Percentiles rank a stretch among this genome's conserved stretches.
These are phyloP conservation scores for Myotis lucifugus DNA, from an alignment of 2,113 vertebrate genomes.

Conservation along the genomic window DNA sequence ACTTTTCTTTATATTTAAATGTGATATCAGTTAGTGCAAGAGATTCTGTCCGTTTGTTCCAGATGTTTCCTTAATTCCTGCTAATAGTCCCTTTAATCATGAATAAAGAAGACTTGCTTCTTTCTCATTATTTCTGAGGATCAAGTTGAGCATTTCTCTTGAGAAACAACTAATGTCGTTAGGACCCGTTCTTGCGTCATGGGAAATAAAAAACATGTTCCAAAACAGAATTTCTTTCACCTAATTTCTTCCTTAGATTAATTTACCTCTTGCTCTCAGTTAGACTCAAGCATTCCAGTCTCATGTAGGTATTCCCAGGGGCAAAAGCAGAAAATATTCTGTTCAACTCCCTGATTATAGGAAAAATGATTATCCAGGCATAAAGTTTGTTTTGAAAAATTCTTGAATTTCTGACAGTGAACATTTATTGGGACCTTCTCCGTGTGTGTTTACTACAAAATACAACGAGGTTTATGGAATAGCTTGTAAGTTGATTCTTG, in stretches of 20 bases:
- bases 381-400: constrained; percentile 2
- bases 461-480: background rate
- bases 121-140: background rate
- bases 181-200: background rate
- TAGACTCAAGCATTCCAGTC: background rate
- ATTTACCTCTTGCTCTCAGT: background rate
- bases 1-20: constrained; percentile 5
- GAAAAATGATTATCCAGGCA: background rate
- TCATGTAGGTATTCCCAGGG: background rate
- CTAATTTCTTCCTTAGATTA: background rate
- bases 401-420: constrained; percentile 20
- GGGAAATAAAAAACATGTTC: background rate
- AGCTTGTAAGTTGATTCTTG: background rate
- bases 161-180: background rate
- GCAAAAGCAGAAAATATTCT: background rate
- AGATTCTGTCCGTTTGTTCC: constrained; percentile 10
- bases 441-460: background rate
- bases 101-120: background rate
- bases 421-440: background rate
- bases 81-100: background rate
- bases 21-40: background rate
- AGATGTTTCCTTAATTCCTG: constrained; percentile 39
- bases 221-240: background rate
- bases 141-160: background rate
- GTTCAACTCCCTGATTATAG: background rate